Percentiles rank a stretch among this genome's conserved stretches.
phyloP scores from a whole-genome alignment of 1,140 invertebrate genomes.

The Caenorhabditis remanei region DNA sequence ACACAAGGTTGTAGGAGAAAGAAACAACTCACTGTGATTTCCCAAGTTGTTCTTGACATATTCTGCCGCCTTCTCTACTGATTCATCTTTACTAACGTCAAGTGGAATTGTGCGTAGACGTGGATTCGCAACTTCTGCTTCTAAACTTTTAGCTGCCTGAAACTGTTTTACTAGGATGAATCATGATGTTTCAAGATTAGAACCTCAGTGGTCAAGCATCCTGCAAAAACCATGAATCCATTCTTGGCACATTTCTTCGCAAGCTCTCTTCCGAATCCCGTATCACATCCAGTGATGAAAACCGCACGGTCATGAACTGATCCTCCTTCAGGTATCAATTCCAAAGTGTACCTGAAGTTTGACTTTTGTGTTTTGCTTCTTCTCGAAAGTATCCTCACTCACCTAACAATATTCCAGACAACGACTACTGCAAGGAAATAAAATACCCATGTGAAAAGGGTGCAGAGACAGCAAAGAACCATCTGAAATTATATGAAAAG shows the following conservation, averaged over 20 bases:
- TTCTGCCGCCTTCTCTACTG: slow-evolving; percentile 61
- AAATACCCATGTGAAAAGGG: slow-evolving; percentile 8
- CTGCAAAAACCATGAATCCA: slow-evolving; percentile 67
- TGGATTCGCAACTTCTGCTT: slow-evolving; percentile 45
- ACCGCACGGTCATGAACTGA: slow-evolving; percentile 63
- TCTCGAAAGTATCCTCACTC: background rate
- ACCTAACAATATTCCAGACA: slow-evolving; percentile 44
- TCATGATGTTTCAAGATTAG: background rate
- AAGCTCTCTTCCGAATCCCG: slow-evolving; percentile 68
- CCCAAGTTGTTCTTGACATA: slow-evolving; percentile 62
- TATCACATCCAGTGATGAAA: slow-evolving; percentile 70
- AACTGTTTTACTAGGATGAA: background rate
- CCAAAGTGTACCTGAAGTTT: slow-evolving; percentile 57
- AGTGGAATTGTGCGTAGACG: slow-evolving; percentile 60
- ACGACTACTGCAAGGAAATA: slow-evolving; percentile 8
- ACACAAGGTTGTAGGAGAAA: no score
- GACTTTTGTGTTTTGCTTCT: background rate
- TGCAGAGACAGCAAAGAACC: slow-evolving; percentile 25
- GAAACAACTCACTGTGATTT: background rate
- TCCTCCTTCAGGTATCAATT: slow-evolving; percentile 56
- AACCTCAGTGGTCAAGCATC: slow-evolving; percentile 68
- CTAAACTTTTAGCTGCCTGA: slow-evolving; percentile 57
- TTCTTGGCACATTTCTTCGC: slow-evolving; percentile 66
- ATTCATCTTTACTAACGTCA: slow-evolving; percentile 68
- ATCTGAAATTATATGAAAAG: background rate